Base-by-base conservation (phyloP, 2,888 invertebrate genomes). In the Acronicta alni region DNA sequence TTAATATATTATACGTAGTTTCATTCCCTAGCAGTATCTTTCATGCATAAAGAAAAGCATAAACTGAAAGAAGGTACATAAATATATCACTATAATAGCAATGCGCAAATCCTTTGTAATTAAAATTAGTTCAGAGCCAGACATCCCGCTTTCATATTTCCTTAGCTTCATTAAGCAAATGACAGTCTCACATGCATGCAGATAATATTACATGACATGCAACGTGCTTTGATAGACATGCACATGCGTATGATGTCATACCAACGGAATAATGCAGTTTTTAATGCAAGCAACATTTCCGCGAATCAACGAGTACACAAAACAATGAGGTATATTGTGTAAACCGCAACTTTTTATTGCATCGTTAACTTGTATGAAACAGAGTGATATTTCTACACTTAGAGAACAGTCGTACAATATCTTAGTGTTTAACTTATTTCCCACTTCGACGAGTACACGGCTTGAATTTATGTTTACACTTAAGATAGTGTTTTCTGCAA, bases 111-210 rank as follows among this genome's bases (percentile, higher is more conserved):
- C 71, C 59, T 65, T 59, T 70, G 71, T 71, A 68, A 71, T 68
- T 65, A 59, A 68, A 70, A 68, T 68, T 65, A 37, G 35, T 70
- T 52, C 66, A 30, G 39, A 65, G 51, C 43, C 18, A 45, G 53
- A 52, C 52, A 14, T 23, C 9, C 26, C 35, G 49, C 47, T 56
- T 67, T 61, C 67, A 65, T 56, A 56, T 56, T 65, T 65, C 55
- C 60, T 68, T 67, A 61, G 73, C 60, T 73, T 72, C 73, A 72
- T 72, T 72, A 72, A 53, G 72, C 58, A 72, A 68, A 72, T 72
- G 60, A 73, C 58, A 61, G 56, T 61, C 48, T 45, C 56, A 32
- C 15, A 48, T 30, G 48, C 63, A 59, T 64, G 60, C 26, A 39
- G 61, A 72, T 72, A 72, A 49, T 65, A 68, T 57, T 58, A 54